phyloP scores from a whole-genome alignment of 2,113 vertebrate genomes.

The Anolis carolinensis region DNA sequence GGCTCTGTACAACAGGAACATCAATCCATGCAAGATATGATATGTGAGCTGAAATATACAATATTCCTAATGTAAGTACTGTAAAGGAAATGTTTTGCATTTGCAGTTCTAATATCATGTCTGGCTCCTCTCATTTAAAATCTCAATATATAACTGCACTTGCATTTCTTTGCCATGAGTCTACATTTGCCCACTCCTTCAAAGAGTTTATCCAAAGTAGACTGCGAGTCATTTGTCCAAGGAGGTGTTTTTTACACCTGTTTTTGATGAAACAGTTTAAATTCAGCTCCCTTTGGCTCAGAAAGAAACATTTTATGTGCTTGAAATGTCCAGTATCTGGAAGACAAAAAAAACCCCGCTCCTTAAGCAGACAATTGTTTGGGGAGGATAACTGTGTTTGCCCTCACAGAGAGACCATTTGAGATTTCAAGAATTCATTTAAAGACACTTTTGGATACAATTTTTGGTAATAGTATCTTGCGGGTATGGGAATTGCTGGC shows the following conservation, averaged over 20 bases:
- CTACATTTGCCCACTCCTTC: background rate
- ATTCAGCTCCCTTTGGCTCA: slow-evolving; percentile 48
- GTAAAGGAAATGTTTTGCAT: background rate
- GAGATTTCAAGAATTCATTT: background rate
- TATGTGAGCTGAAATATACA: background rate
- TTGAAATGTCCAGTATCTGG: slow-evolving; percentile 44
- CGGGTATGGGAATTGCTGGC: no score
- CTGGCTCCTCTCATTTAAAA: background rate
- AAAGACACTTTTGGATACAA: background rate
- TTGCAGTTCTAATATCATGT: background rate
- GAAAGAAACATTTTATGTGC: slow-evolving; percentile 41
- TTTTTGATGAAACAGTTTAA: slow-evolving; percentile 55
- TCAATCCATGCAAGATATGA: background rate
- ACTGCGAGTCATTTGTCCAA: slow-evolving; percentile 32
- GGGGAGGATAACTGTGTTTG: slow-evolving; percentile 8
- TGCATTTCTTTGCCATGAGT: background rate
- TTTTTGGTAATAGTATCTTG: no score
- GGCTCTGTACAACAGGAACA: no score
- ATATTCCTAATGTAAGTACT: background rate
- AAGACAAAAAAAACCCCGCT: slow-evolving; percentile 43
- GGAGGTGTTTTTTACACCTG: slow-evolving; percentile 32
- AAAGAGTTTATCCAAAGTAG: slow-evolving; percentile 30
- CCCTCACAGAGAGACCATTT: background rate
- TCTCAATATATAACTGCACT: background rate
- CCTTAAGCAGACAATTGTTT: background rate